phyloP scores from a whole-genome alignment of 2,888 invertebrate species.

The Rhyacophila evoluta region DNA sequence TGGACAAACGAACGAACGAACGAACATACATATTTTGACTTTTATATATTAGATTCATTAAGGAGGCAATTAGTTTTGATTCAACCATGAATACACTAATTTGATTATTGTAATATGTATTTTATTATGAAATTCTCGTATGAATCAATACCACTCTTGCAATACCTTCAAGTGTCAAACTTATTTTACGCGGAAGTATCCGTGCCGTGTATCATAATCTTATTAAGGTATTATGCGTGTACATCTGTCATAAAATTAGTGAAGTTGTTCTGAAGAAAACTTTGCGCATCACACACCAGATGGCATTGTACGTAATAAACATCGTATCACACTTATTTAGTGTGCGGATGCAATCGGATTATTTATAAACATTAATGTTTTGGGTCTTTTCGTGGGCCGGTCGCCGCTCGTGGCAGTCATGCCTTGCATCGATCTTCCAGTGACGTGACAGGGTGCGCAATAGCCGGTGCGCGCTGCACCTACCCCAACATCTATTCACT shows the following conservation, averaged over 20 bases:
- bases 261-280: background rate
- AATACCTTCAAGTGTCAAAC: too few relatives aligned
- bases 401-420: background rate
- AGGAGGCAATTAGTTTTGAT: too few relatives aligned
- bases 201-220: too few relatives aligned
- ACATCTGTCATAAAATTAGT: background rate
- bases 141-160: too few relatives aligned
- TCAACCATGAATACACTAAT: too few relatives aligned
- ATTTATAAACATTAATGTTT: background rate
- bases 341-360: too few relatives aligned
- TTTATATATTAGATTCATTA: too few relatives aligned
- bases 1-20: too few relatives aligned
- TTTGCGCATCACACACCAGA: background rate
- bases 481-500: conserved; percentile 54
- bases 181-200: too few relatives aligned
- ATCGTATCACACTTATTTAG: too few relatives aligned
- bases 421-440: conserved; percentile 37
- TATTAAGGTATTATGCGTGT: too few relatives aligned
- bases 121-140: background rate
- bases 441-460: conserved; percentile 45
- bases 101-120: background rate
- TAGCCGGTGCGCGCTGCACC: conserved; percentile 48
- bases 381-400: conserved; percentile 3
- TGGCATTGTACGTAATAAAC: background rate
- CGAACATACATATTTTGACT: too few relatives aligned